Conservation (phyloP, 1,140 invertebrate genomes). For the Hyposmocoma kahamanoa region DNA sequence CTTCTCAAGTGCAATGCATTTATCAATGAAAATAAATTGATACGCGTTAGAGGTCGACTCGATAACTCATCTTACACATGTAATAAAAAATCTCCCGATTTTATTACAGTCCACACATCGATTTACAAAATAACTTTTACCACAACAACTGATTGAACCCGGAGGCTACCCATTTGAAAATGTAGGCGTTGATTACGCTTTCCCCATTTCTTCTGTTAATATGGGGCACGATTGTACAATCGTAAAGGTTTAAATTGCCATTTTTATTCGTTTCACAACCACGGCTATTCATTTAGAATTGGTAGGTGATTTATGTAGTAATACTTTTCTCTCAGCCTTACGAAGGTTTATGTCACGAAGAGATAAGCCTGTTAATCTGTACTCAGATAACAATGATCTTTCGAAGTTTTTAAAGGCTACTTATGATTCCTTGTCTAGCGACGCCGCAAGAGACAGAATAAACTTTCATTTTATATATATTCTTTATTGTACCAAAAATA, state of each 20-base stretch:
- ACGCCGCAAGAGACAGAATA: no score
- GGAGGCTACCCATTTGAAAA: background rate
- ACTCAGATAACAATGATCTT: no score
- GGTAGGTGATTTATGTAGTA: background rate
- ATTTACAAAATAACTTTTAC: background rate
- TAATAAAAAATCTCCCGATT: background rate
- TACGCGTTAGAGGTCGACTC: background rate
- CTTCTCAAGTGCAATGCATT: background rate
- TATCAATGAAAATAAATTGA: background rate
- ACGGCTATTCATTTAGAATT: background rate
- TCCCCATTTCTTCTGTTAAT: background rate
- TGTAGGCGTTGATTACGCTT: background rate
- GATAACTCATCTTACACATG: background rate
- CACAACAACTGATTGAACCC: background rate
- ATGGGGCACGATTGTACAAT: background rate
- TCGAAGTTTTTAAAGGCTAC: no score
- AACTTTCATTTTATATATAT: no score
- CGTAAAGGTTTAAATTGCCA: background rate
- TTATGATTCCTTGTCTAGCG: no score
- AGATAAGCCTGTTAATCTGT: background rate
- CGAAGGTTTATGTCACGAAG: background rate
- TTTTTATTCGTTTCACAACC: background rate
- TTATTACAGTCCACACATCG: background rate
- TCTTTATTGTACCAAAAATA: no score
- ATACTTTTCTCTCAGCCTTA: background rate